Percentiles rank a stretch among this genome's conserved stretches.
Evolutionary conservation across 2,797 vertebrate species (phyloP).

Genomic region (Pangasius macronema): DNA sequence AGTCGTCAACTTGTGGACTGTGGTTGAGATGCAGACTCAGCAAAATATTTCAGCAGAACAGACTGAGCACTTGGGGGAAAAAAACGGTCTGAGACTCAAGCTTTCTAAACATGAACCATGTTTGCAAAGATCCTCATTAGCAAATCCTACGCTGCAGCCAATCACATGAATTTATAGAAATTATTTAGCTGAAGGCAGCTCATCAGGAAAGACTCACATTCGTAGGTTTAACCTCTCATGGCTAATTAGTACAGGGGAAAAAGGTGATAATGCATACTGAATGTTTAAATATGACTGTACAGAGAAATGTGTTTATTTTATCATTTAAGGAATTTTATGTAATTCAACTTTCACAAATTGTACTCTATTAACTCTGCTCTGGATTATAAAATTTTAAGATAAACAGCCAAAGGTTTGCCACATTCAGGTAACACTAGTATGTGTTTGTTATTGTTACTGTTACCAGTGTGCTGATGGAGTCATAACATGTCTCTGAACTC

Average conservation of each 20-base stretch:
- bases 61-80: background rate
- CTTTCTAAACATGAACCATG: background rate
- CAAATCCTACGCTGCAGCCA: background rate
- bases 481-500: background rate
- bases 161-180: background rate
- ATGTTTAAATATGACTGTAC: background rate
- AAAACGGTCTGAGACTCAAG: background rate
- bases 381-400: background rate
- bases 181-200: background rate
- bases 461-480: background rate
- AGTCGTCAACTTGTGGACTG: background rate
- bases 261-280: background rate
- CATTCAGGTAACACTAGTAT: background rate
- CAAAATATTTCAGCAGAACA: conserved; percentile 1
- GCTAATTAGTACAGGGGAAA: background rate
- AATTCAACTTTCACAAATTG: background rate
- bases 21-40: background rate
- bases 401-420: background rate
- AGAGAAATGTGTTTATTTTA: background rate
- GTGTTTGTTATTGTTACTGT: conserved; percentile 14
- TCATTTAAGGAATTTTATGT: background rate
- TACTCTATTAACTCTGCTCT: background rate
- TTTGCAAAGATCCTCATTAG: background rate
- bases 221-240: background rate
- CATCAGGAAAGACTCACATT: background rate